Base-by-base conservation (phyloP, 2,113 vertebrate species). In the Zapornia atra region DNA sequence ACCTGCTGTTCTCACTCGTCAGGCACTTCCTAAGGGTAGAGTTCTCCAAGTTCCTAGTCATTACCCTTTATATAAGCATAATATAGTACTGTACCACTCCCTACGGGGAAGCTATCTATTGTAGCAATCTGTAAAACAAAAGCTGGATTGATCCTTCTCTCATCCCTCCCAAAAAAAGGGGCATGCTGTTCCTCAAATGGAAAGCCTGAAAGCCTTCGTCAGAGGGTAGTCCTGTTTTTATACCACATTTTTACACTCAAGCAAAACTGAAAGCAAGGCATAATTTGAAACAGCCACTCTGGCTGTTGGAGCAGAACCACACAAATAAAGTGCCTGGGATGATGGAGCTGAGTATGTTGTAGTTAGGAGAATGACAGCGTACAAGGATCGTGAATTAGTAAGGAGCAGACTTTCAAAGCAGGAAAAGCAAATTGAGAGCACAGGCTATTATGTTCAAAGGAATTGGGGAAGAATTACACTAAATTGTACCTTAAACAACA, bases 111-210 rank as follows among this genome's bases (percentile, higher is more conserved):
- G 82, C 90, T 90, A 84, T 92, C 96, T 93, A 54, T 86, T 93
- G 92, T 93, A 88, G 88, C 76, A 78, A 64, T 93, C 96, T 91
- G 83, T 96, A 94, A 96, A 93, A 95, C 96, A 97, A 96, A 96
- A 96, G 86, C 90, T 71, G 86, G 77, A 94, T 93, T 92, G 94
- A 96, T 96, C 94, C 94, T 94, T 88, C 80, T 81, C 65, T 83
- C 28, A 14, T 56, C 60, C 51, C 92, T 84, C 72, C 90, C 1
- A 2, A 44, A 72, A 60, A 60, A 31, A 60, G 72, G 86, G 38
- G 12, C 92, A 61, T 82, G 88, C 95, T 96, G 94, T 90, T 96
- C 93, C 80, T 94, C 92, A 81, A 71, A 88, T 75, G 76, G 94
- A 20, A 54, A 78, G 46, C 38, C 86, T 96, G 96, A 95, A 96